Conservation (phyloP, 2,797 vertebrate species). For the Eulemur mongoz region DNA sequence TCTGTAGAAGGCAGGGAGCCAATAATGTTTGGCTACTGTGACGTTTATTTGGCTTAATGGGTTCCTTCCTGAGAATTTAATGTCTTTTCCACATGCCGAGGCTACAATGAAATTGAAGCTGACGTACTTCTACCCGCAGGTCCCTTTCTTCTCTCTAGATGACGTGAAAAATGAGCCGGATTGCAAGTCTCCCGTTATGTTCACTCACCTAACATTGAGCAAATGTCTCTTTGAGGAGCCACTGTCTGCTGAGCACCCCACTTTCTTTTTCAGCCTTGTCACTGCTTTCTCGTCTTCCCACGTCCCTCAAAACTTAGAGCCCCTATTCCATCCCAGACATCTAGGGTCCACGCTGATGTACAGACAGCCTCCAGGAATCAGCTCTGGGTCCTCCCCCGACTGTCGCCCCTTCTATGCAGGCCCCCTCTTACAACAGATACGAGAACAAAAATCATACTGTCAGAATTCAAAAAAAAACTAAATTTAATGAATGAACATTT, state of each 20-base stretch:
- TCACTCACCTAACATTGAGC: not conserved
- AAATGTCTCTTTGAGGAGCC: slow-evolving; percentile 6
- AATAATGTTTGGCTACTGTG: slow-evolving; percentile 59
- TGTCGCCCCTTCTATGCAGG: accelerated
- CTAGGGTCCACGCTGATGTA: not conserved
- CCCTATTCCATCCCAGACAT: not conserved
- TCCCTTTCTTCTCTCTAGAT: slow-evolving; percentile 61
- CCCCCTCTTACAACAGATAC: not conserved
- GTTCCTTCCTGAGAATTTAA: slow-evolving; percentile 60
- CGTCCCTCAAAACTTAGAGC: not conserved
- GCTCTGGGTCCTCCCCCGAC: not conserved
- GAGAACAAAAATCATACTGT: not conserved
- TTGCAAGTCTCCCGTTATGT: slow-evolving; percentile 13
- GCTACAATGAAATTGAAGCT: slow-evolving; percentile 5
- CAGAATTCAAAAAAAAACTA: not conserved
- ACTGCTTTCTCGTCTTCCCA: not conserved
- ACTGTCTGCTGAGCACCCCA: not conserved
- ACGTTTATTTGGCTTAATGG: slow-evolving; percentile 71
- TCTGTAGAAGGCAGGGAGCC: slow-evolving; percentile 55
- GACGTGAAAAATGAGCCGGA: slow-evolving; percentile 37
- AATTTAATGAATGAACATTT: not conserved
- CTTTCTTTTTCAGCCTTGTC: not conserved
- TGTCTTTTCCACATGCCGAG: not conserved
- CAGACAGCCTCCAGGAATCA: not conserved
- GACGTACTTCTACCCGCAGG: not conserved